Base-by-base conservation (phyloP, 2,113 vertebrate genomes). In the Ornithorhynchus anatinus region DNA sequence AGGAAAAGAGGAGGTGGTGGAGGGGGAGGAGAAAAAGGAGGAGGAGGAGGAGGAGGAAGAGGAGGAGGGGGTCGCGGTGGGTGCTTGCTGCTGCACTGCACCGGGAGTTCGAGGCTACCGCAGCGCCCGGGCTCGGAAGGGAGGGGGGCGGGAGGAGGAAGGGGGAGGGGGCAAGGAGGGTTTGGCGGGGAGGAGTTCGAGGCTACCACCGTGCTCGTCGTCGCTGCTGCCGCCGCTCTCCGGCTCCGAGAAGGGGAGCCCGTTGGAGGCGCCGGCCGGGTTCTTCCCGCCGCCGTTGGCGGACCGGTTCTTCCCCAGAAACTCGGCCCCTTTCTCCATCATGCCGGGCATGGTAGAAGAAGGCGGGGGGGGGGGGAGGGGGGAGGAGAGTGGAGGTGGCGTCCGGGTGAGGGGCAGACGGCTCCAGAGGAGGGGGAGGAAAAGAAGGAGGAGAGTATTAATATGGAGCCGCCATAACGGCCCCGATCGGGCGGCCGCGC, bases 291-390 rank as follows among this genome's bases (percentile, higher is more conserved):
- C 94, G 81, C 96, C 96, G 17, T 93, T 91, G 85, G 84, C 84
- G 70, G 85, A 56, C 13, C 95, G 95, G 69, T 88, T 94, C 86
- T 96, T 96, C 14, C 95, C 96, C 19, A 97, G 60, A 59, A 96
- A 94, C 64, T 97, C 96, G 22, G 94, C 93, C 54, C 95, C 94
- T 82, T 95, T 97, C 37, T 98, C 96, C 96, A 97, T 98, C 96
- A 94, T 95, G 42, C 96, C 96, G 61, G 96, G 96, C 96, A 97
- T 97, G 78, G 58, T 86, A 63, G 70, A 78, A 69, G 10, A 42
- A 72, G 66, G 73, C 65, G 54, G 78, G 59, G 73, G 66, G 62
- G 22, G 36, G 60, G 80, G 75, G 42, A 69, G 75, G 61, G 81
- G 75, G 72, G 57, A 72, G 82, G 38, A 71, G 75, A 23, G 40